phyloP scores from a whole-genome alignment of 2,888 invertebrate genomes.

The Amphipoea oculea region DNA sequence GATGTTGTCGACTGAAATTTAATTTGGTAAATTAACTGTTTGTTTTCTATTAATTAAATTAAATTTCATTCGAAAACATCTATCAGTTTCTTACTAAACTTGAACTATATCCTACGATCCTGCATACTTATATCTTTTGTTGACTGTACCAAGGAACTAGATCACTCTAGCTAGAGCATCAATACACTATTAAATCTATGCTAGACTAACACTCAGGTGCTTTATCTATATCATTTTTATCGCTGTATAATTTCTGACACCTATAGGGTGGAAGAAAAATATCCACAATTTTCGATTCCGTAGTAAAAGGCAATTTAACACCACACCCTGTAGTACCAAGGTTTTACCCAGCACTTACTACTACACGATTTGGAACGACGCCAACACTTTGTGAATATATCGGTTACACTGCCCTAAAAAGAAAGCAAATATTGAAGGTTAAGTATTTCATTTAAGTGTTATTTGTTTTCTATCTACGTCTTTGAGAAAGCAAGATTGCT shows the following conservation, averaged over 20 bases:
- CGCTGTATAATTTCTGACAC: not conserved
- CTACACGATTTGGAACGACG: constrained; percentile 31
- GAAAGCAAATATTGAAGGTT: constrained; percentile 37
- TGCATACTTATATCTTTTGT: too few species aligned
- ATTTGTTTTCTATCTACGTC: not conserved
- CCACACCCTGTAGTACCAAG: constrained; percentile 1
- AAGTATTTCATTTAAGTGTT: constrained; percentile 20
- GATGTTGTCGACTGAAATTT: too few species aligned
- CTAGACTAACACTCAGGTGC: not conserved
- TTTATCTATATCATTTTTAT: not conserved
- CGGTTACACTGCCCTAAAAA: constrained; percentile 20
- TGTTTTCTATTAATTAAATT: too few species aligned
- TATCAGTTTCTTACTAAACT: too few species aligned
- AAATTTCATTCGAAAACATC: too few species aligned
- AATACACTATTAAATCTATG: not conserved
- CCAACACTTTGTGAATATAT: constrained; percentile 45
- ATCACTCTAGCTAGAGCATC: constrained; percentile 1
- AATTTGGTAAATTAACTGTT: too few species aligned
- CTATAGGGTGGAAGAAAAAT: constrained; percentile 3
- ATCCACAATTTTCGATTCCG: constrained; percentile 17
- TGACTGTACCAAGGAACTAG: not conserved
- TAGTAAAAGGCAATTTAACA: constrained; percentile 31
- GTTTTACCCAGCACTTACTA: constrained; percentile 21
- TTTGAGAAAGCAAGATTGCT: not conserved
- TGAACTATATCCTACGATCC: too few species aligned